Evolutionary conservation across 2,888 invertebrate genomes (phyloP), one percentile per base, ranked within the genome.

Genomic region (Tiliacea aurago): DNA sequence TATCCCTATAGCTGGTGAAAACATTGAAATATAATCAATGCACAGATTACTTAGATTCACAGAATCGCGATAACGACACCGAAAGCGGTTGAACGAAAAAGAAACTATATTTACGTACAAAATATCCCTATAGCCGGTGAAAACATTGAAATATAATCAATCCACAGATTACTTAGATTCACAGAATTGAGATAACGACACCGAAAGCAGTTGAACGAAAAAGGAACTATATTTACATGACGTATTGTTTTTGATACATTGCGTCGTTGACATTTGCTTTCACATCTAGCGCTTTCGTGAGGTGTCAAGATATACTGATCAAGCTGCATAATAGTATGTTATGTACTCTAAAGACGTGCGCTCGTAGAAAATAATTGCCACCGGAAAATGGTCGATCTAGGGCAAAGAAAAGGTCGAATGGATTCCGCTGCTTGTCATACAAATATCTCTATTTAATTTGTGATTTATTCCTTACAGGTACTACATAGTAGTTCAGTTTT

Each of bases 321-420:
- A 47, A 3, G 6, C 15, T 45, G 45, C 58, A 49, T 63, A 73
- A 62, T 70, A 56, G n/a, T 56, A 71, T 71, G 66, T 66, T 72
- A n/a, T n/a, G n/a, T n/a, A 72, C 76, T 69, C 71, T 66, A 62
- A 65, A 80, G 69, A 80, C 68, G 43, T 63, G 62, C 45, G 65
- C 70, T 80, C 76, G 62, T 80, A 80, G 72, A n/a, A 76, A 80
- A 73, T 80, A 80, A 80, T 80, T 81, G 70, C 66, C 69, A 51
- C 55, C 47, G 43, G 63, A 41, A 62, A 76, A 80, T 76, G 56
- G 62, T 45, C 66, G 76, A 72, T 67, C 72, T 56, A 59, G 81
- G 67, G 70, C 76, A 47, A 53, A 76, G 72, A 73, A 76, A 76
- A 81, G 81, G 80, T 70, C 64, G 64, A 61, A 73, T 51, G 66